Conservation (phyloP, 2,888 invertebrate genomes). For the Opisthograptis luteolata region DNA sequence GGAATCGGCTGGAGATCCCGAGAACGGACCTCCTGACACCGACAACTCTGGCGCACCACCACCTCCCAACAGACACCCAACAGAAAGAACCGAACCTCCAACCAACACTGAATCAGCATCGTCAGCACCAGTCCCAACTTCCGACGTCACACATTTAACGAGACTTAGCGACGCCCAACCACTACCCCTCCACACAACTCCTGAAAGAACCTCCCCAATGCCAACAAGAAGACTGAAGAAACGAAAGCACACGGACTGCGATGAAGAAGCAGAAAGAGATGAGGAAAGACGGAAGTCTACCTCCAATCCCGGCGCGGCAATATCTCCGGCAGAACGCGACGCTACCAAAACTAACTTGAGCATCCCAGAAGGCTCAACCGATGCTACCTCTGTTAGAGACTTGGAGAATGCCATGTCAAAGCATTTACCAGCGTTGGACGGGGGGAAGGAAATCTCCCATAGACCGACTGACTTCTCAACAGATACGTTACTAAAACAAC, state of each 20-base stretch:
- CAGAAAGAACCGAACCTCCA: constrained; percentile 73
- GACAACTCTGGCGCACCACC: constrained; percentile 85
- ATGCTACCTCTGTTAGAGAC: constrained; percentile 92
- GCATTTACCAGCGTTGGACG: constrained; percentile 89
- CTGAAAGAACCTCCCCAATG: constrained; percentile 83
- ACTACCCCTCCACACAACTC: constrained; percentile 69
- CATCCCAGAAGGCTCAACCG: constrained; percentile 69
- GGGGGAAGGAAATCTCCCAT: constrained; percentile 83
- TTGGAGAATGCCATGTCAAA: constrained; percentile 98
- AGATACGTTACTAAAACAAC: constrained; percentile 92
- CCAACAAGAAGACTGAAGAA: constrained; percentile 85
- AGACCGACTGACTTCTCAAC: constrained; percentile 95
- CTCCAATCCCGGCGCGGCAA: constrained; percentile 71
- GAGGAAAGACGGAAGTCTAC: constrained; percentile 75
- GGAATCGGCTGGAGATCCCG: constrained; percentile 92
- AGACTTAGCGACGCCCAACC: constrained; percentile 74
- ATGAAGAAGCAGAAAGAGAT: constrained; percentile 74
- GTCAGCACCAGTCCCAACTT: constrained; percentile 71
- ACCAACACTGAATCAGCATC: constrained; percentile 68
- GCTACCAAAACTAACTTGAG: constrained; percentile 68
- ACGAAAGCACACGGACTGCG: constrained; percentile 77
- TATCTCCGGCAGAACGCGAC: constrained; percentile 75
- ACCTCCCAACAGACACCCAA: constrained; percentile 64
- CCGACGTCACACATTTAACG: constrained; percentile 75
- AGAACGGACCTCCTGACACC: constrained; percentile 94